Conservation (phyloP, 2,888 invertebrate genomes). For the Cantharis rustica region DNA sequence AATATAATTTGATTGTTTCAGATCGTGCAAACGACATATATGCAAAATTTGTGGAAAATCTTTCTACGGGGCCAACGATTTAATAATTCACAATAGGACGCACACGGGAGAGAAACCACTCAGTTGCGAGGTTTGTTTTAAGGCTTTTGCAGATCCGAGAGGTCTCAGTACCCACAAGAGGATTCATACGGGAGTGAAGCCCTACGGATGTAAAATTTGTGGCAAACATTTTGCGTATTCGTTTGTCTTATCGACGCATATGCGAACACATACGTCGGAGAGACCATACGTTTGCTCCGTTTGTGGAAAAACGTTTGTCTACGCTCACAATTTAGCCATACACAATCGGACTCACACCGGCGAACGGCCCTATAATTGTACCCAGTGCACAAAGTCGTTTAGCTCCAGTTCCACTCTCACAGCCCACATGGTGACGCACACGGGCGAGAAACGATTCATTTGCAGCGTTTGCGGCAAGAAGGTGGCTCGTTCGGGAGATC, state of each 20-base stretch:
- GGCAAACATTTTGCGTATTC: constrained; percentile 45
- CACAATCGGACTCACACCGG: constrained; percentile 47
- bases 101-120: constrained; percentile 48
- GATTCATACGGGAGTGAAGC: constrained; percentile 44
- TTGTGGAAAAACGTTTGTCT: constrained; percentile 49
- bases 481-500: constrained; percentile 47
- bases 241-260: constrained; percentile 44
- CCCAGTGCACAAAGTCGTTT: constrained; percentile 42
- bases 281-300: constrained; percentile 45
- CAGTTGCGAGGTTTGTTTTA: constrained; percentile 40
- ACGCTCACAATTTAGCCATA: constrained; percentile 46
- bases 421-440: constrained; percentile 42
- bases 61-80: constrained; percentile 42
- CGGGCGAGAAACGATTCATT: constrained; percentile 41
- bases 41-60: constrained; percentile 45
- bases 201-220: constrained; percentile 44
- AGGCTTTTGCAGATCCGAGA: constrained; percentile 45
- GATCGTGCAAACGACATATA: constrained; percentile 36
- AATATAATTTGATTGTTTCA: too few species aligned
- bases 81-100: constrained; percentile 42
- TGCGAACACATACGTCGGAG: constrained; percentile 46
- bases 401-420: constrained; percentile 40
- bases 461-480: constrained; percentile 47
- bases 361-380: constrained; percentile 46
- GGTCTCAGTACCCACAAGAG: constrained; percentile 45